Base-by-base conservation (phyloP, 2,888 invertebrate species). In the Diabrotica balteata region DNA sequence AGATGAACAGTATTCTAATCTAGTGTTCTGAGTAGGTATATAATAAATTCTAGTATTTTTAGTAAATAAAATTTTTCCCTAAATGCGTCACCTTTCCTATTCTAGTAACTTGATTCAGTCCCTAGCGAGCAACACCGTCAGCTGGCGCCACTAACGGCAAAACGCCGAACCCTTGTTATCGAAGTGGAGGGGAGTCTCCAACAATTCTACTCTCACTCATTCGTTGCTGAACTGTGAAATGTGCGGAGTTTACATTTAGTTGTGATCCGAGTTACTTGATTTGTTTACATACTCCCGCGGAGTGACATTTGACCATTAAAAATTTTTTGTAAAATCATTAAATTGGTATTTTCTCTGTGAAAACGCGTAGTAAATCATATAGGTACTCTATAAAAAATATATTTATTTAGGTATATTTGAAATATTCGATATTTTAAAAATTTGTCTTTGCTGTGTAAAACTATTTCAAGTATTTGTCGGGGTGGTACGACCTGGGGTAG, bases 121-220 rank as follows among this genome's bases (percentile, higher is more conserved):
- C 11, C 11, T 11, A 2, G 11, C 8, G 8, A 52, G 11, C 52
- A 52, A 47, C 47, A 61, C 71, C 67, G 66, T 69, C 45, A 57
- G 65, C 55, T 71, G 67, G 58, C 55, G 68, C 59, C 67, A 46
- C 42, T 63, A 45, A 10, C 55, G 67, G 57, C 11, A 11, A 44
- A 65, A 64, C 45, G n/a, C 8, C 11, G 46, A 71, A 71, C 46
- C 53, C n/a, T 42, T 8, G 3, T 11, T 32, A 57, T 44, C 42
- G 53, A 32, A 5, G 42, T 44, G 51, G 58, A 45, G 60, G 58
- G 61, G 54, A 43, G 10, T n/a, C 9, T 9, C 43, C 55, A 11
- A 46, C 49, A 47, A 47, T 50, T 45, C 54, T 44, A 52, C 45
- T 49, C 47, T 42, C 55, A 53, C 53, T 61, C 53, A 53, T 61